Conservation (phyloP, 2,797 vertebrate genomes). For the Eulemur coronatus region DNA sequence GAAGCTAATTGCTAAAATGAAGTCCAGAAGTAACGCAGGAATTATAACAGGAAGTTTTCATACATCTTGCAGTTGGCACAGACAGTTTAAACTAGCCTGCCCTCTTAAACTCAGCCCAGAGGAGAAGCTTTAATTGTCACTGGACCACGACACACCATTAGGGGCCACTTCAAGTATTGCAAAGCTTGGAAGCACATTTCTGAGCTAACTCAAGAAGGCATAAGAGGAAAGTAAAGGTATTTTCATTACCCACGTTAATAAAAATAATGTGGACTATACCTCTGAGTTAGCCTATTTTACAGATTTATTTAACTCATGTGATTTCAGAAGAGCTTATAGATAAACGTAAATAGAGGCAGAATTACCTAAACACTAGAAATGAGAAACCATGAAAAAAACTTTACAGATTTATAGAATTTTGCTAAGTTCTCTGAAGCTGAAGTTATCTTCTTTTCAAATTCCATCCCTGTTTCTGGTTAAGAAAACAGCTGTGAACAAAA, state of each 20-base stretch:
- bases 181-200: background rate
- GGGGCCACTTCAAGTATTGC: background rate
- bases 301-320: background rate
- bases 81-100: background rate
- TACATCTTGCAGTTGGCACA: background rate
- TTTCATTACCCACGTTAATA: background rate
- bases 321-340: background rate
- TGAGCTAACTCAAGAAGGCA: background rate
- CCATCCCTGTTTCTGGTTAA: background rate
- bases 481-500: background rate
- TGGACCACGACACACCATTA: background rate
- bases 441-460: background rate
- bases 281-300: background rate
- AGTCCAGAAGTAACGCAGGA: background rate
- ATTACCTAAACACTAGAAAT: background rate
- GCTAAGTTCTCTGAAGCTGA: background rate
- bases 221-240: background rate
- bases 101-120: background rate
- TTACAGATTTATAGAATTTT: background rate
- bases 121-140: background rate
- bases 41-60: background rate
- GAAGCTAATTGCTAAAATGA: background rate
- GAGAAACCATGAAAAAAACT: background rate
- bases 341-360: background rate
- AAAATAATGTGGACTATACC: background rate